phyloP scores from a whole-genome alignment of 1,140 invertebrate species.

The Ceratosolen solmsi region DNA sequence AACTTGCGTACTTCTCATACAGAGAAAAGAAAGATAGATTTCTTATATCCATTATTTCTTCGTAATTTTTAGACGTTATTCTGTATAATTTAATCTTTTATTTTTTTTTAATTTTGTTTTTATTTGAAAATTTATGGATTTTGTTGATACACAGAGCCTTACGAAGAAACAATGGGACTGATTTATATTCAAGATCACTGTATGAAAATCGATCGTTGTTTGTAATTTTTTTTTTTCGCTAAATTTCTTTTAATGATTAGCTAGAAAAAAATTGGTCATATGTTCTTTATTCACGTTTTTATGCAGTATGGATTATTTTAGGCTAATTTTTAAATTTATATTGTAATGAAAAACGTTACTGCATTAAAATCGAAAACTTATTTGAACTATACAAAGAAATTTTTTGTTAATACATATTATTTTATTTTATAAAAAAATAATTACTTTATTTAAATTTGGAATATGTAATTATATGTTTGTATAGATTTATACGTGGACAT shows the following conservation, averaged over 20 bases:
- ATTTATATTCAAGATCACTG: not conserved
- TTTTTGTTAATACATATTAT: not conserved
- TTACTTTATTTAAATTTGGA: slow-evolving; percentile 13
- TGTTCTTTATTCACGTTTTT: not conserved
- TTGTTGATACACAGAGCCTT: not conserved
- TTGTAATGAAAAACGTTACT: slow-evolving; percentile 8
- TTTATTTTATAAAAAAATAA: slow-evolving; percentile 20
- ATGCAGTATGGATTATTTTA: not conserved
- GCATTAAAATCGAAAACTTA: not conserved
- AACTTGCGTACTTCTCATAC: no score
- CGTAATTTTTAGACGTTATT: not conserved
- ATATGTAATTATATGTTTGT: no score
- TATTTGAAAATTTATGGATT: slow-evolving; percentile 6
- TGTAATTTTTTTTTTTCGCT: not conserved
- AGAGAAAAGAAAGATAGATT: not conserved
- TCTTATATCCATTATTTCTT: not conserved
- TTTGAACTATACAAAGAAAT: not conserved
- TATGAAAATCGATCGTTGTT: slow-evolving; percentile 13
- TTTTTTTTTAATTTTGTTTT: not conserved
- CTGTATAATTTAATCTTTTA: not conserved
- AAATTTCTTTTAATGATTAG: slow-evolving; percentile 1
- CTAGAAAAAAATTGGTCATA: slow-evolving; percentile 45
- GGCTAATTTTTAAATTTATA: not conserved
- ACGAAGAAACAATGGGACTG: not conserved
- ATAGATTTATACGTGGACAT: not conserved